Base-by-base conservation (phyloP, 1,140 invertebrate genomes). In the Whitmania pigra region DNA sequence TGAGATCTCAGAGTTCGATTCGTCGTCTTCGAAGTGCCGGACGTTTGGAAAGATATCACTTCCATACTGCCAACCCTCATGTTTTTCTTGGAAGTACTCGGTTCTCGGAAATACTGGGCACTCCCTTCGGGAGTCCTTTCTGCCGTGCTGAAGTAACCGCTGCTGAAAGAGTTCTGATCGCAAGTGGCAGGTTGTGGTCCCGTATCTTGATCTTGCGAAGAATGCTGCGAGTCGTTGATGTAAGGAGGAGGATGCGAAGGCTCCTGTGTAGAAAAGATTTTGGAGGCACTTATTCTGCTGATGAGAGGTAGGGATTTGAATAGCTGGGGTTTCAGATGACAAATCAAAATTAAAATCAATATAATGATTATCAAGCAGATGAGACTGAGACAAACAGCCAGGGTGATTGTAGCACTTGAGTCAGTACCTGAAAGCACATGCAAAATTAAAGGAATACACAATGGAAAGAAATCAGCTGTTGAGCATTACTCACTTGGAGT, bases 341-440 rank as follows among this genome's bases (percentile, higher is more conserved):
- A 22, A 31, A 63, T 13, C 13, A 31, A 22, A 25, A 63, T 31
- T 22, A 63, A 22, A 22, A 63, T 63, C 57, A 63, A 63, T 13
- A n/a, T n/a, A 13, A 63, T 22, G 57, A 63, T 63, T 63, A 63
- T 63, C 20, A 63, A 31, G 57, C 57, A 63, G 20, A 63, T 25
- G 29, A 63, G 29, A 22, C 22, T 63, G 4, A 63, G 57, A 31
- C 57, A 63, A 31, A 63, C 57, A 25, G 22, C 57, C 22, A 63
- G 57, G 22, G 29, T 63, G 57, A 63, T 63, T 6, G 22, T 31
- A 22, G 18, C 11, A 25, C 57, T 63, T 22, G 22, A 25, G 57
- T 63, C 11, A 13, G 4, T 31, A 7, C 22, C 29, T 63, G 11
- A 63, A 63, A 25, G 2, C 18, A 25, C 9, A 63, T 63, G 3